Evolutionary conservation across 1,140 invertebrate genomes (phyloP).

Genomic region (Trachelipus rathkii): DNA sequence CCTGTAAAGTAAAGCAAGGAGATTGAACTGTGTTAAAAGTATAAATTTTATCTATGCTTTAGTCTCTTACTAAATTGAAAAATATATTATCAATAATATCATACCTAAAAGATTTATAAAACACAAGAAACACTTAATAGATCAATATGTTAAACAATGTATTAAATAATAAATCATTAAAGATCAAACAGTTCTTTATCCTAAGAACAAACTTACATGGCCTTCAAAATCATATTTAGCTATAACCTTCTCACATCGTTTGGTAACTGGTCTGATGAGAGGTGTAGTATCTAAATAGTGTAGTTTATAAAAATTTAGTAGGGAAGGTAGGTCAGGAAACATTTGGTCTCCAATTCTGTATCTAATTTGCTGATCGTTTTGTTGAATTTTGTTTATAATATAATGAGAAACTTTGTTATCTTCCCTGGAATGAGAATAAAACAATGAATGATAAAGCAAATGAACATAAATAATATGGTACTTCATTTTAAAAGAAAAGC

Average conservation of each 20-base stretch:
- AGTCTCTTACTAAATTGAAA: too few species aligned
- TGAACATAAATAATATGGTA: too few species aligned
- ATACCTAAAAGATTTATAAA: too few species aligned
- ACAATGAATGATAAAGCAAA: slow-evolving; percentile 28
- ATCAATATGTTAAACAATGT: too few species aligned
- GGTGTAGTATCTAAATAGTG: slow-evolving; percentile 96
- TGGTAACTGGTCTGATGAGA: slow-evolving; percentile 68
- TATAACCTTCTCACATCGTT: slow-evolving; percentile 75
- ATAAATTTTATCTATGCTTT: too few species aligned
- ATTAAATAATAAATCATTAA: too few species aligned
- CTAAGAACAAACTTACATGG: slow-evolving; percentile 56
- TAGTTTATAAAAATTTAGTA: slow-evolving; percentile 89
- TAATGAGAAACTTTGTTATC: slow-evolving; percentile 96
- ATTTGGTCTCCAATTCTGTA: slow-evolving; percentile 93
- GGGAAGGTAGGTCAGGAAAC: slow-evolving; percentile 83
- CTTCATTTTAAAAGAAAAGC: too few species aligned
- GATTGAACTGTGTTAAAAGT: background rate
- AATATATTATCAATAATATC: too few species aligned
- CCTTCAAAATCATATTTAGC: slow-evolving; percentile 91
- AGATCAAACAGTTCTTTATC: background rate
- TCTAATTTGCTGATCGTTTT: slow-evolving; percentile 62
- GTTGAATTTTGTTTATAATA: slow-evolving; percentile 89
- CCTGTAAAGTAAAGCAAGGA: slow-evolving; percentile 58
- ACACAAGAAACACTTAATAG: too few species aligned
- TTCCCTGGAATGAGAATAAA: slow-evolving; percentile 63